phyloP scores from a whole-genome alignment of 2,888 invertebrate species.

The Caenorhabditis uteleia region DNA sequence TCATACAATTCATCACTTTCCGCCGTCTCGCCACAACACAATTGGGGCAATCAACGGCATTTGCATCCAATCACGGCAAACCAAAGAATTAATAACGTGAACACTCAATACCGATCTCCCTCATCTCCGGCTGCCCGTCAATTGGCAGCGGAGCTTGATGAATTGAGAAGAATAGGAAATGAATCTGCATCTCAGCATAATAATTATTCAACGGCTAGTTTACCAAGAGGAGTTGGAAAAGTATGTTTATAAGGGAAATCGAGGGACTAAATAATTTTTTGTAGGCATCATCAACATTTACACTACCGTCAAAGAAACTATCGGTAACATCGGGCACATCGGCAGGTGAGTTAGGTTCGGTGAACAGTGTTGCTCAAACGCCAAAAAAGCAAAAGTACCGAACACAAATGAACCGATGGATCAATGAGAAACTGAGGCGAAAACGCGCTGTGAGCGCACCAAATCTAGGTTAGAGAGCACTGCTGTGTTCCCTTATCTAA shows the following conservation, averaged over 20 bases:
- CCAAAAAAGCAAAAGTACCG: constrained; percentile 47
- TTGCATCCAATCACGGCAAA: constrained; percentile 24
- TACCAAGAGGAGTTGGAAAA: constrained; percentile 60
- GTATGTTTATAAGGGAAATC: constrained; percentile 5
- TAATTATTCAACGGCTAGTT: constrained; percentile 55
- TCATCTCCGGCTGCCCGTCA: constrained; percentile 67
- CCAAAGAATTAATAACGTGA: constrained; percentile 19
- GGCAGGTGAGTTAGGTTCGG: constrained; percentile 50
- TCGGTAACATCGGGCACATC: constrained; percentile 49
- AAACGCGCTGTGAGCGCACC: constrained; percentile 85
- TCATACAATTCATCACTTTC: constrained; percentile 68
- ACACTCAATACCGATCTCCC: constrained; percentile 51
- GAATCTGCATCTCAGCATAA: constrained; percentile 16
- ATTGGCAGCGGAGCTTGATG: constrained; percentile 68
- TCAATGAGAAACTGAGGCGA: constrained; percentile 48
- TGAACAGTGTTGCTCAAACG: constrained; percentile 34
- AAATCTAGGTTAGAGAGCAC: constrained; percentile 80
- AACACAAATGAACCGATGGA: constrained; percentile 58
- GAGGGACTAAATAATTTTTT: constrained; percentile 7
- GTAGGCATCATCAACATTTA: constrained; percentile 59
- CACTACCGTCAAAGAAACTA: constrained; percentile 56
- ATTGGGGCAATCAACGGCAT: constrained; percentile 51
- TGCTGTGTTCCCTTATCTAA: neutral
- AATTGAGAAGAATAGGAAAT: constrained; percentile 57
- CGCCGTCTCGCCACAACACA: constrained; percentile 53